These are phyloP conservation scores for Coelopa frigida DNA, from an alignment of 1,140 invertebrate species.

Conservation along the genomic window DNA sequence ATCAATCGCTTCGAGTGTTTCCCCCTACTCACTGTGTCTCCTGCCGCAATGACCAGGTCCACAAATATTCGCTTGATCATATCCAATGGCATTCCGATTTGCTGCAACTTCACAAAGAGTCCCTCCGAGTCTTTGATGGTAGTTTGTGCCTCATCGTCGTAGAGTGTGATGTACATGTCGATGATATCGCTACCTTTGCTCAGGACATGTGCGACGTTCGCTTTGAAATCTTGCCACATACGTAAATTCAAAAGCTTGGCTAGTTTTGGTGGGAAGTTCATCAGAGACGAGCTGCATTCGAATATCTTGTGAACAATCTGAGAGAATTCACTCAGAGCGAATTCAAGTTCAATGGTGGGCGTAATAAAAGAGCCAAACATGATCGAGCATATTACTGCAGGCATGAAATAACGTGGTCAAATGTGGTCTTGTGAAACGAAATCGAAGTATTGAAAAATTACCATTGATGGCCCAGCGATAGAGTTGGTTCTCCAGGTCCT, in stretches of 20 bases:
- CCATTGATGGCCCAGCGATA: conserved; percentile 71
- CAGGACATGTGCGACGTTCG: conserved; percentile 57
- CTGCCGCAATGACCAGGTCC: conserved; percentile 81
- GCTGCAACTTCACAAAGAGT: conserved; percentile 50
- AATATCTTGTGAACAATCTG: conserved; percentile 65
- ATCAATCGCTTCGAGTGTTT: not conserved
- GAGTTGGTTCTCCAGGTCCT: conserved; percentile 59
- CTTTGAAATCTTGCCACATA: conserved; percentile 67
- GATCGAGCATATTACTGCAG: conserved; percentile 60
- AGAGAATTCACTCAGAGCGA: conserved; percentile 51
- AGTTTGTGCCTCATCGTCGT: not conserved
- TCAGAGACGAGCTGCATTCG: conserved; percentile 59
- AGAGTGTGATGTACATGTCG: conserved; percentile 24
- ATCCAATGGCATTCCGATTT: conserved; percentile 52
- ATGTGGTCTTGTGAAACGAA: not conserved
- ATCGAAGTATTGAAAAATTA: conserved; percentile 32
- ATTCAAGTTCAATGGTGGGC: conserved; percentile 19
- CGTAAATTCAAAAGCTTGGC: conserved; percentile 57
- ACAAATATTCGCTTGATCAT: conserved; percentile 63
- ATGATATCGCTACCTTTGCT: conserved; percentile 39
- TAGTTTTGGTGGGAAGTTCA: conserved; percentile 57
- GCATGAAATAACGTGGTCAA: not conserved
- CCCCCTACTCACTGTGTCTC: conserved; percentile 70
- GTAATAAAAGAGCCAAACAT: conserved; percentile 59
- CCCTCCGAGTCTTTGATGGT: conserved; percentile 1